Conservation (phyloP, 2,797 vertebrate species). For the Menidia menidia region DNA sequence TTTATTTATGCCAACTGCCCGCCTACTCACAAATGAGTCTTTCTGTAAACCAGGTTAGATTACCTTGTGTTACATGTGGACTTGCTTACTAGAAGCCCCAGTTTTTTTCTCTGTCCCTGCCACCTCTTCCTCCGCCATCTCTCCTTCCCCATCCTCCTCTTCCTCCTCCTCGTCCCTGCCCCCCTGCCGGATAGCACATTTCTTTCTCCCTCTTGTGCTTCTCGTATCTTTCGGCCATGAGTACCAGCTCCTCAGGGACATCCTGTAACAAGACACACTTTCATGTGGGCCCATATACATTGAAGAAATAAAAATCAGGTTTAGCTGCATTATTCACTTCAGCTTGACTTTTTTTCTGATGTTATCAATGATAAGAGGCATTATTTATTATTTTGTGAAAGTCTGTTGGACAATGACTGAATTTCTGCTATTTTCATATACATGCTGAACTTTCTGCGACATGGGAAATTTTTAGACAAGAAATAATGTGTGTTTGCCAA, state of each 20-base stretch:
- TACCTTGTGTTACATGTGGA: neutral
- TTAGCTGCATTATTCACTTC: too few species aligned
- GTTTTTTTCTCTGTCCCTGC: constrained; percentile 42
- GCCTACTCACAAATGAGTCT: too few species aligned
- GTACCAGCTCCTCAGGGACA: constrained; percentile 88
- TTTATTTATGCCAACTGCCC: neutral
- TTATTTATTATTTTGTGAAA: neutral
- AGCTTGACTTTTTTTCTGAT: neutral
- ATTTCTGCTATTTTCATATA: neutral
- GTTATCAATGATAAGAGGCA: neutral
- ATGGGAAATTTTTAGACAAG: neutral
- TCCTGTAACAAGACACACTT: constrained; percentile 78
- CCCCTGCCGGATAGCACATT: constrained; percentile 30
- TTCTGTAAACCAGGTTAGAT: neutral
- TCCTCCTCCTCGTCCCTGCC: constrained; percentile 50
- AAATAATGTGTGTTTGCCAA: constrained; percentile 56
- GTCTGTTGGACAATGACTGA: neutral
- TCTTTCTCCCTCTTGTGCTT: constrained; percentile 82
- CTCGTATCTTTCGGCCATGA: constrained; percentile 92
- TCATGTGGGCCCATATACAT: too few species aligned
- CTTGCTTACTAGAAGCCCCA: constrained; percentile 64
- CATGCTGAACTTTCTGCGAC: neutral
- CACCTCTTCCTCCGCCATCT: constrained; percentile 42
- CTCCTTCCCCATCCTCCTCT: constrained; percentile 43
- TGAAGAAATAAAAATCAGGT: neutral